A percentile compares a stretch with the other conserved stretches of the same genome.
Conservation (phyloP, 1,140 invertebrate species). For the Globodera ellingtonae region DNA sequence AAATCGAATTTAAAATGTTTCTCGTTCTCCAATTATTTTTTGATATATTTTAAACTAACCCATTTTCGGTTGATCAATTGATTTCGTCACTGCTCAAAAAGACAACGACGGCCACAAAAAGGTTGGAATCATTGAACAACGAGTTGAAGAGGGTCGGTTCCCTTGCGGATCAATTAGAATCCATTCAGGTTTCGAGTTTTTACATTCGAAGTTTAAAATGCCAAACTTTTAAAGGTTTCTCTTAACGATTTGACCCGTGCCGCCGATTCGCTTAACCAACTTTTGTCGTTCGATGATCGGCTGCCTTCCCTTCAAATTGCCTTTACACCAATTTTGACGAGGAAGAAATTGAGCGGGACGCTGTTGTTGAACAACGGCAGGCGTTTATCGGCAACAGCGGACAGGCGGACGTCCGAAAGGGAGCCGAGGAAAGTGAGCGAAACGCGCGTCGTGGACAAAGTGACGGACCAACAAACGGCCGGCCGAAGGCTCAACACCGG, state of each 20-base stretch:
- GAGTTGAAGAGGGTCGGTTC: conserved; percentile 37
- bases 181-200: conserved; percentile 24
- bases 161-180: conserved; percentile 30
- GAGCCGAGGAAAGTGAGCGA: conserved; percentile 11
- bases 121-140: conserved; percentile 28
- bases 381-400: not conserved
- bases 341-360: not conserved
- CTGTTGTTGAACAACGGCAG: not conserved
- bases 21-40: too few relatives aligned
- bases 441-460: conserved; percentile 21
- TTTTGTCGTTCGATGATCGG: conserved; percentile 33
- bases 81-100: conserved; percentile 18
- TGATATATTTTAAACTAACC: conserved; percentile 11
- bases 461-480: not conserved
- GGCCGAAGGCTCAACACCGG: too few relatives aligned
- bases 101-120: conserved; percentile 18
- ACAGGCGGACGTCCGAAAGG: not conserved
- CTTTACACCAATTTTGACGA: conserved; percentile 16
- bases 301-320: conserved; percentile 20
- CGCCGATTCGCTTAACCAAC: conserved; percentile 30
- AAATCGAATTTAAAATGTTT: not conserved
- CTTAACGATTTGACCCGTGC: conserved; percentile 25
- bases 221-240: conserved; percentile 7
- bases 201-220: not conserved
- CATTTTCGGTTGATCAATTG: conserved; percentile 36